phyloP scores from a whole-genome alignment of 2,888 invertebrate species.

The Caenorhabditis sp. region DNA sequence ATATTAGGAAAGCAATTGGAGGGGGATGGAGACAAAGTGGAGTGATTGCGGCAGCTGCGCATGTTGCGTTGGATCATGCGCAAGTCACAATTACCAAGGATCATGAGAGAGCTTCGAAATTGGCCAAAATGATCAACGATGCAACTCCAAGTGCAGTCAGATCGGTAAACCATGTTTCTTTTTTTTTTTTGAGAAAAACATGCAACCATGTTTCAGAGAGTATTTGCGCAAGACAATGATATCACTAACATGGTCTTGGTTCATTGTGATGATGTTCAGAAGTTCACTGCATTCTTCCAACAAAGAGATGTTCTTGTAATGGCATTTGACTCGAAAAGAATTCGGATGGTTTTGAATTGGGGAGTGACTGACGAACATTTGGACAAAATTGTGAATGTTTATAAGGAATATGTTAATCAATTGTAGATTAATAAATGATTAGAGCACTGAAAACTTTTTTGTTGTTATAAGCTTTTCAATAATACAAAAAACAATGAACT shows the following conservation, averaged over 20 bases:
- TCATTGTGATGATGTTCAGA: constrained; percentile 48
- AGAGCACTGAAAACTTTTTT: no score
- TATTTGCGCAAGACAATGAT: constrained; percentile 41
- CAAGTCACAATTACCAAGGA: constrained; percentile 80
- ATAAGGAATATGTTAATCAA: constrained; percentile 28
- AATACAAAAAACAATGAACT: no score
- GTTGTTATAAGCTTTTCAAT: no score
- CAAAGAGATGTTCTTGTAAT: constrained; percentile 54
- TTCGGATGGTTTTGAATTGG: constrained; percentile 59
- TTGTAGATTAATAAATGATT: no score
- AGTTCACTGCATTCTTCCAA: constrained; percentile 50
- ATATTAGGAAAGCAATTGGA: constrained; percentile 78
- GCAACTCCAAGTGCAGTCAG: constrained; percentile 42
- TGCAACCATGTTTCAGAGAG: constrained; percentile 33
- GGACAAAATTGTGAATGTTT: constrained; percentile 42
- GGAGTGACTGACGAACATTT: constrained; percentile 53
- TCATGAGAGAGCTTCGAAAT: constrained; percentile 75
- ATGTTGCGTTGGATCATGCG: constrained; percentile 82
- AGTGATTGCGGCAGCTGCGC: constrained; percentile 86
- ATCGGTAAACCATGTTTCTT: no score
- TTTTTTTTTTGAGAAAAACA: no score
- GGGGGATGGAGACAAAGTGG: constrained; percentile 94
- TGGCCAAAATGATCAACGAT: constrained; percentile 55
- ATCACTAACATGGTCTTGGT: constrained; percentile 63
- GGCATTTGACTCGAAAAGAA: constrained; percentile 57